Percentiles rank a stretch among this genome's conserved stretches.
These are phyloP conservation scores for Battus philenor DNA, from an alignment of 1,140 invertebrate genomes.

Conservation along the genomic window DNA sequence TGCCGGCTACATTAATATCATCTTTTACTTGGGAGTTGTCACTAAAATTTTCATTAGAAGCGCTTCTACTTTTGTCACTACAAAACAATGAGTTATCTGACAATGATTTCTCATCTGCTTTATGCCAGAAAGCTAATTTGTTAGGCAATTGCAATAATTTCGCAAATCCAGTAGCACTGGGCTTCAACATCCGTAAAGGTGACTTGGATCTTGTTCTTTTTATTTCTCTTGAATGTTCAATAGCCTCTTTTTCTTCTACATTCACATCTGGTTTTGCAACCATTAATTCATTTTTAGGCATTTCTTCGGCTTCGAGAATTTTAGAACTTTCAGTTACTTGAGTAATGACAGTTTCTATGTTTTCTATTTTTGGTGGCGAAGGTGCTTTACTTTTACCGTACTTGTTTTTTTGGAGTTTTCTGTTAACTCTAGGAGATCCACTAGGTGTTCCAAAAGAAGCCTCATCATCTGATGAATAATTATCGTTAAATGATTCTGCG, in stretches of 20 bases:
- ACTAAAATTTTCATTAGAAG: constrained; percentile 34
- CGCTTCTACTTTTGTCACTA: constrained; percentile 37
- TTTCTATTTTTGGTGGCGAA: constrained; percentile 37
- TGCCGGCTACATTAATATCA: constrained; percentile 26
- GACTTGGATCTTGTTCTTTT: constrained; percentile 51
- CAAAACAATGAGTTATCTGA: constrained; percentile 41
- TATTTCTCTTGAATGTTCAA: constrained; percentile 1
- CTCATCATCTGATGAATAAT: constrained; percentile 56
- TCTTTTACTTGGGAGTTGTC: constrained; percentile 44
- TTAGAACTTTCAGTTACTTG: too few relatives aligned
- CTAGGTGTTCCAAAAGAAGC: constrained; percentile 70
- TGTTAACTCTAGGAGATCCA: constrained; percentile 57
- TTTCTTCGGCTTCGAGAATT: neutral
- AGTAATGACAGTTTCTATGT: constrained; percentile 1
- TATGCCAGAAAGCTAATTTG: constrained; percentile 72
- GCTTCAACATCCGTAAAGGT: constrained; percentile 34
- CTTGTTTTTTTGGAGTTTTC: constrained; percentile 56
- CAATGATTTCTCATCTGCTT: constrained; percentile 49
- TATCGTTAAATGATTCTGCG: constrained; percentile 34
- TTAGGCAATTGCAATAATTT: constrained; percentile 68
- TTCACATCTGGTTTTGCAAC: neutral
- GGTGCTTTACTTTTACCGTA: constrained; percentile 70
- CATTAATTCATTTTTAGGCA: neutral
- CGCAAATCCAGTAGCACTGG: constrained; percentile 41
- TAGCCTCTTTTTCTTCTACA: neutral